These are phyloP conservation scores for Ashinkailepas kermadecensis DNA, from an alignment of 2,888 invertebrate genomes.

Conservation along the genomic window DNA sequence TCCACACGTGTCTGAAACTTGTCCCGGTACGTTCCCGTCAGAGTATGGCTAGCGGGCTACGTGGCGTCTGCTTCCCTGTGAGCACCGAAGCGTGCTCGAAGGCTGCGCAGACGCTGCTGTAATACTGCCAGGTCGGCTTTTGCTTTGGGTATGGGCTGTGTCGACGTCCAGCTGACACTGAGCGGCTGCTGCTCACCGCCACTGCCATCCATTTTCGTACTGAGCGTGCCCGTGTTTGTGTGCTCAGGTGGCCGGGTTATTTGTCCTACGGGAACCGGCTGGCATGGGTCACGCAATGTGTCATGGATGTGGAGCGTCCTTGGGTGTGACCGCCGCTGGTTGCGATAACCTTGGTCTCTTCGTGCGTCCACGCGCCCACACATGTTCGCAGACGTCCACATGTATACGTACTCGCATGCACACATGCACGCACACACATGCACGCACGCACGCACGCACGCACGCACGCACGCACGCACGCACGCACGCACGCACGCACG, in stretches of 20 bases:
- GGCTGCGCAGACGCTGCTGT: too few relatives aligned
- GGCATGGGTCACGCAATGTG: not conserved
- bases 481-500: not conserved
- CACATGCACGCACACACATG: not conserved
- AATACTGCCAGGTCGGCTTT: too few relatives aligned
- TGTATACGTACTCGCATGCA: not conserved
- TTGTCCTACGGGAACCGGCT: conserved; percentile 46
- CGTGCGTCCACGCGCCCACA: conserved; percentile 16
- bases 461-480: not conserved
- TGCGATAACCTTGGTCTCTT: conserved; percentile 21
- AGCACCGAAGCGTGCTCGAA: conserved; percentile 36
- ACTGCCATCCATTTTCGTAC: too few relatives aligned
- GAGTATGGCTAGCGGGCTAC: conserved; percentile 51
- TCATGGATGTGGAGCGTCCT: not conserved
- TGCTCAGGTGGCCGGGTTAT: conserved; percentile 85
- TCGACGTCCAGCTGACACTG: too few relatives aligned
- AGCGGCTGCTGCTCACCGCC: too few relatives aligned
- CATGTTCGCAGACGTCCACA: not conserved
- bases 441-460: not conserved
- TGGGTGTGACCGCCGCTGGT: too few relatives aligned
- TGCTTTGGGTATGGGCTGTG: too few relatives aligned
- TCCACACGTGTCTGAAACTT: conserved; percentile 45
- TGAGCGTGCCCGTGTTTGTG: conserved; percentile 58
- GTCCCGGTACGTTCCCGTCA: conserved; percentile 57
- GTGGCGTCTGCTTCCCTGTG: conserved; percentile 60